Conservation (phyloP, 2,113 vertebrate genomes). For the Aspidoscelis tigris region DNA sequence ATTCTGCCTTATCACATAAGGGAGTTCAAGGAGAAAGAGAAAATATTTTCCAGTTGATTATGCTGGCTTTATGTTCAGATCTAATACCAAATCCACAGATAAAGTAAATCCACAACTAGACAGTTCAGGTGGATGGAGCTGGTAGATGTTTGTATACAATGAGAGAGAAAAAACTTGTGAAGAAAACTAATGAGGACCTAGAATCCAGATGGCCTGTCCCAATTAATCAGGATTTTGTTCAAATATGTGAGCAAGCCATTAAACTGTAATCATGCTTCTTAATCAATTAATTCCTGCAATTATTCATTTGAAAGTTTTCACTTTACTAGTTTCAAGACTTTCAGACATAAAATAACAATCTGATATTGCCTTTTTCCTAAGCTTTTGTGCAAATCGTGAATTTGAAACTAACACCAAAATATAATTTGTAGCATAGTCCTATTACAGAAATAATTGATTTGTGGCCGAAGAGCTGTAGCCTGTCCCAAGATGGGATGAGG, state of each 20-base stretch:
- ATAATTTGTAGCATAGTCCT: too few species aligned
- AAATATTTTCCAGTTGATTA: not conserved
- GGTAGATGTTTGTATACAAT: not conserved
- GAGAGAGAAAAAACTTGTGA: not conserved
- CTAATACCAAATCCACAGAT: not conserved
- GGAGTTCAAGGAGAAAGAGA: not conserved
- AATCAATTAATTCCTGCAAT: slow-evolving; percentile 23
- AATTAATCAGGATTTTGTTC: slow-evolving; percentile 13
- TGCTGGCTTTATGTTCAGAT: not conserved
- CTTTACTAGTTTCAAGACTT: slow-evolving; percentile 7
- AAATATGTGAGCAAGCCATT: slow-evolving; percentile 21
- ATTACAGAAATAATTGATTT: too few species aligned
- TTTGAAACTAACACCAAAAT: not conserved
- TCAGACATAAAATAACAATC: not conserved
- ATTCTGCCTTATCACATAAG: not conserved
- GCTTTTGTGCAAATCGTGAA: not conserved
- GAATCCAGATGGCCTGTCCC: slow-evolving; percentile 4
- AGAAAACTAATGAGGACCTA: slow-evolving; percentile 4
- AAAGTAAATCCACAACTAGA: not conserved
- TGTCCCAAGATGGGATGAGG: not conserved
- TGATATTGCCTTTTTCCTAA: not conserved
- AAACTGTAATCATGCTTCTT: slow-evolving; percentile 21
- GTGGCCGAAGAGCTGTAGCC: too few species aligned
- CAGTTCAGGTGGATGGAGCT: not conserved
- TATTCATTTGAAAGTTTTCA: slow-evolving; percentile 16